These are phyloP conservation scores for Drosophila obscura DNA, from an alignment of 1,140 invertebrate species.

Conservation along the genomic window DNA sequence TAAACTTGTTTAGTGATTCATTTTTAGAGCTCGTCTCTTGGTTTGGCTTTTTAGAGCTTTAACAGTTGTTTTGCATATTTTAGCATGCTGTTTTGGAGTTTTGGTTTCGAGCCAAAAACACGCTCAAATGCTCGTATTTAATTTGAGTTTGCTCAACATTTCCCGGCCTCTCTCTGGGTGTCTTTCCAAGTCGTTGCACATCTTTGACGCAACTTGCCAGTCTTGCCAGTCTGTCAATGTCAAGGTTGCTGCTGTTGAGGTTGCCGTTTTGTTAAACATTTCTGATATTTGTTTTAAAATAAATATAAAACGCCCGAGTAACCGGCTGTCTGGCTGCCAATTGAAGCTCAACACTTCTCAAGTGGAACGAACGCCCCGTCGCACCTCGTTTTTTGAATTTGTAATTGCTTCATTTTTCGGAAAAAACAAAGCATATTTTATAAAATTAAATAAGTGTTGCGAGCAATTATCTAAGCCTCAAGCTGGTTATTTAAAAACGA, in stretches of 20 bases:
- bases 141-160: conserved; percentile 35
- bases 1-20: conserved; percentile 71
- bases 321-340: conserved; percentile 57
- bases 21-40: conserved; percentile 41
- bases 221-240: conserved; percentile 49
- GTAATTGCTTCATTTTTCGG: conserved; percentile 73
- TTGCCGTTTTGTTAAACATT: conserved; percentile 22
- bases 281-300: conserved; percentile 49
- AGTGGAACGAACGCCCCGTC: conserved; percentile 69
- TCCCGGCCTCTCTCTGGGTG: conserved; percentile 1
- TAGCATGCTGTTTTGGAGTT: conserved; percentile 23
- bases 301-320: conserved; percentile 25
- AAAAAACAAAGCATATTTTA: conserved; percentile 35
- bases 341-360: conserved; percentile 65
- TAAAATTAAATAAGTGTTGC: conserved; percentile 49
- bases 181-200: conserved; percentile 66
- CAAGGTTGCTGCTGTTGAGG: conserved; percentile 56
- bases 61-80: conserved; percentile 51
- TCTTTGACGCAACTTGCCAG: conserved; percentile 47
- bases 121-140: conserved; percentile 43
- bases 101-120: conserved; percentile 27
- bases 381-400: conserved; percentile 50
- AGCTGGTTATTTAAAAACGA: conserved; percentile 49
- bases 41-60: conserved; percentile 50
- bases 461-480: conserved; percentile 57